Percentiles rank a stretch among this genome's conserved stretches.
phyloP scores from a whole-genome alignment of 2,797 vertebrate species.

The Crypturellus tataupa region DNA sequence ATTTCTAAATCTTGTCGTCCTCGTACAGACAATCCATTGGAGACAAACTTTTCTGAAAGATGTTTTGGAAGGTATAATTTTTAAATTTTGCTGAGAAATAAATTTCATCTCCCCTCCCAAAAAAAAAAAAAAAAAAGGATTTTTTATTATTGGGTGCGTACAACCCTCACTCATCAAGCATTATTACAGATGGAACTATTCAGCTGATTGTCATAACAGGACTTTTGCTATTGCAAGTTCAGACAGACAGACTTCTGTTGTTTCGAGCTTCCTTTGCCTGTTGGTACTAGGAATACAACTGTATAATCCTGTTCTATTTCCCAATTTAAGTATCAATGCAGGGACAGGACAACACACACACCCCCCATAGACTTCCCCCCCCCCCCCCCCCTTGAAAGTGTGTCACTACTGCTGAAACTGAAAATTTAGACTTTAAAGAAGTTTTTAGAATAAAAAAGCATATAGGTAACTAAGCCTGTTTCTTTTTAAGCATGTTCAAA shows the following conservation, averaged over 20 bases:
- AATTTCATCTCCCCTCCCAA: background rate
- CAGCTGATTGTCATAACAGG: background rate
- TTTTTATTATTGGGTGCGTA: background rate
- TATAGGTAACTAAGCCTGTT: background rate
- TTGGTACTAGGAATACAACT: background rate
- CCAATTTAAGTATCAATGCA: background rate
- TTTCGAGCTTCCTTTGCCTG: background rate
- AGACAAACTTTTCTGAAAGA: constrained; percentile 82
- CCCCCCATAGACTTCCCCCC: too few species aligned
- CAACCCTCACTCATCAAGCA: fast-evolving
- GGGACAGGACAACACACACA: too few species aligned
- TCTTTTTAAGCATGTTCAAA: background rate
- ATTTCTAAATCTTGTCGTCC: constrained; percentile 95
- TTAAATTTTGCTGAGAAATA: background rate
- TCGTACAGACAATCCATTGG: constrained; percentile 86
- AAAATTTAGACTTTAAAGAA: too few species aligned
- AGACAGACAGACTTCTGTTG: background rate
- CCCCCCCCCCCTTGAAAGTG: too few species aligned
- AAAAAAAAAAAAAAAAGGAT: fast-evolving
- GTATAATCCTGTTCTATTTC: background rate
- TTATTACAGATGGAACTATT: background rate
- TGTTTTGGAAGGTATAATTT: background rate
- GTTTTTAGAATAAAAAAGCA: background rate
- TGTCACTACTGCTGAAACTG: background rate
- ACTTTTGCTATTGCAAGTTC: background rate